Evolutionary conservation across 2,113 vertebrate species (phyloP), one percentile per base, ranked within the genome.

Genomic region (Tachycineta bicolor): DNA sequence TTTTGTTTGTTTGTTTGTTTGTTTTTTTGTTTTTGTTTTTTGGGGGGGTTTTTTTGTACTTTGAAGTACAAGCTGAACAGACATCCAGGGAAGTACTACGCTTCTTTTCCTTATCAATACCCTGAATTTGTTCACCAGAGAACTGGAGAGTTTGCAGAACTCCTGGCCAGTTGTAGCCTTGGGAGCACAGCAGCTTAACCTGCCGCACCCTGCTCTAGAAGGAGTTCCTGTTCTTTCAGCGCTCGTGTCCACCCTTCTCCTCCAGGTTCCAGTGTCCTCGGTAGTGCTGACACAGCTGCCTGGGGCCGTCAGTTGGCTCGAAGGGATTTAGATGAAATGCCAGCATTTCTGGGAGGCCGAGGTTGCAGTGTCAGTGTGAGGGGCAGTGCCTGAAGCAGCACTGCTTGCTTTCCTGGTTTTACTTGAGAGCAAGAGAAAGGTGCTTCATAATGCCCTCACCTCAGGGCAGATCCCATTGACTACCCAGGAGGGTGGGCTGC

Each of bases 251-350:
- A 39, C 53, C 19, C 44, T 43, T 68, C 39, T 58, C 24, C 69
- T 76, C 50, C 52, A 58, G 88, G 10, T 46, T 55, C 2, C 25
- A 0, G 3, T 34, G 74, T 49, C 26, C 49, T 46, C 0, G 0
- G 29, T 5, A 34, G 39, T 47, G 70, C 85, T 50, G 70, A 39
- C 47, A 29, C 28, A 44, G 69, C 64, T 46, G 50, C 6, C 65
- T 5, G 53, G 69, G 69, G 31, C 41, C 0, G 0, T 22, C 22
- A 17, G 9, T 4, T 55, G 70, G 24, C n/a, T 90, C 0, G 0
- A 64, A 70, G 69, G 8, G 74, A 16, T 67, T 46, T 14, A 82
- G 34, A 10, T 50, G 41, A 67, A 85, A 71, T 55, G 14, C 31
- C 65, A 62, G 39, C 39, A 14, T n/a, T 75, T 53, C 56, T 59